phyloP scores from a whole-genome alignment of 2,113 vertebrate species.

The Corapipo altera region DNA sequence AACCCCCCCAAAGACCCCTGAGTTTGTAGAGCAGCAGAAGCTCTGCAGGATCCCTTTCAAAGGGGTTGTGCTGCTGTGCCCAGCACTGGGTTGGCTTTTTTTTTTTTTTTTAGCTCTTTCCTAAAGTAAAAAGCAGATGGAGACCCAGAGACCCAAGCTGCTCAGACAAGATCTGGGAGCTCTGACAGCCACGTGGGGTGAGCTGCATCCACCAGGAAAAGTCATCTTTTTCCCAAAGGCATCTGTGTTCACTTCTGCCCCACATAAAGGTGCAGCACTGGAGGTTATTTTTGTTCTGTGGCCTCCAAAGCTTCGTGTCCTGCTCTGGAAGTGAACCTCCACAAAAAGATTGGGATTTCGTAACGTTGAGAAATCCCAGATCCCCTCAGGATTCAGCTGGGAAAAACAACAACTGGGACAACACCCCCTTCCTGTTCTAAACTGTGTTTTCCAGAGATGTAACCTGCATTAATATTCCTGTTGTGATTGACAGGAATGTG shows the following conservation, averaged over 20 bases:
- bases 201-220: neutral
- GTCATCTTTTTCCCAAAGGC: neutral
- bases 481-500: neutral
- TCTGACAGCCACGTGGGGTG: neutral
- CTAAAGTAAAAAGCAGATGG: constrained; percentile 2
- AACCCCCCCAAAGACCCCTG: neutral
- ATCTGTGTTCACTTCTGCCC: constrained; percentile 1
- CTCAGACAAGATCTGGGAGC: neutral
- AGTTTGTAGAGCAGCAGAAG: neutral
- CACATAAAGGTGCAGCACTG: neutral
- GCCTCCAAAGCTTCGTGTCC: neutral
- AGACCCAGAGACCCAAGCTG: neutral
- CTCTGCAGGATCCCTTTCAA: neutral
- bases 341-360: neutral
- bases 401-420: neutral
- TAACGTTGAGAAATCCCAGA: neutral
- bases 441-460: neutral
- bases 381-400: neutral
- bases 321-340: rapidly evolving
- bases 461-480: neutral
- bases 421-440: neutral
- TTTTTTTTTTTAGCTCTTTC: neutral
- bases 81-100: neutral
- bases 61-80: neutral
- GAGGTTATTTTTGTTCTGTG: neutral